These are phyloP conservation scores for Penaeus japonicus DNA, from an alignment of 1,140 invertebrate genomes.

Conservation along the genomic window DNA sequence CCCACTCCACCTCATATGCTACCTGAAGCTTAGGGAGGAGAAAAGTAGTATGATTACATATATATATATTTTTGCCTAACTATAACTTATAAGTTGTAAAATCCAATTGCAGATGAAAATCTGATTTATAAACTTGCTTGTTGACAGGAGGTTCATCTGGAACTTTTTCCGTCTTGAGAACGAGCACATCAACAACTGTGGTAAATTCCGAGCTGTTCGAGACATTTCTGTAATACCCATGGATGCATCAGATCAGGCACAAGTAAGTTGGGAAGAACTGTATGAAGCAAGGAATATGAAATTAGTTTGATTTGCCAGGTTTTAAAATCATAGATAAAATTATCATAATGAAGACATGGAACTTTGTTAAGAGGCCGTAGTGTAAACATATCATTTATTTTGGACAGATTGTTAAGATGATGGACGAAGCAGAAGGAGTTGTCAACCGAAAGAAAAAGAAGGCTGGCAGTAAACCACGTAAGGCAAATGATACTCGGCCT, in stretches of 20 bases:
- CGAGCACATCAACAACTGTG: constrained; percentile 99
- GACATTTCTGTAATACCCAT: constrained; percentile 98
- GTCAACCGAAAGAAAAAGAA: constrained; percentile 75
- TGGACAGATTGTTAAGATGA: constrained; percentile 87
- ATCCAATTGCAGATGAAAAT: no score
- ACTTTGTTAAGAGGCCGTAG: background rate
- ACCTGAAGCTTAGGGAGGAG: no score
- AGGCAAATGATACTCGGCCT: constrained; percentile 65
- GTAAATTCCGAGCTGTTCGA: constrained; percentile 97
- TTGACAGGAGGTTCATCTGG: constrained; percentile 92
- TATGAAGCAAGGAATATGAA: background rate
- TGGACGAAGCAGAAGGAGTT: constrained; percentile 92
- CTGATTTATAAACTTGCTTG: no score
- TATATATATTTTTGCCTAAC: constrained; percentile 44
- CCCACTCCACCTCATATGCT: no score
- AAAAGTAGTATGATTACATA: no score
- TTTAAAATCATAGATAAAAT: no score
- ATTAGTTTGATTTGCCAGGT: no score
- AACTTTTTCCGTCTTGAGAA: constrained; percentile 99
- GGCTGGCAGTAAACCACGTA: constrained; percentile 64
- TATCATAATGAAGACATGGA: no score
- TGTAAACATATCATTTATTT: background rate
- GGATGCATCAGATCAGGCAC: constrained; percentile 88
- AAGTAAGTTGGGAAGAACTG: constrained; percentile 33
- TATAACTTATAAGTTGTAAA: no score